Evolutionary conservation across 2,888 invertebrate genomes (phyloP), one percentile per base, ranked within the genome.

Genomic region (Pyrrhia umbra): DNA sequence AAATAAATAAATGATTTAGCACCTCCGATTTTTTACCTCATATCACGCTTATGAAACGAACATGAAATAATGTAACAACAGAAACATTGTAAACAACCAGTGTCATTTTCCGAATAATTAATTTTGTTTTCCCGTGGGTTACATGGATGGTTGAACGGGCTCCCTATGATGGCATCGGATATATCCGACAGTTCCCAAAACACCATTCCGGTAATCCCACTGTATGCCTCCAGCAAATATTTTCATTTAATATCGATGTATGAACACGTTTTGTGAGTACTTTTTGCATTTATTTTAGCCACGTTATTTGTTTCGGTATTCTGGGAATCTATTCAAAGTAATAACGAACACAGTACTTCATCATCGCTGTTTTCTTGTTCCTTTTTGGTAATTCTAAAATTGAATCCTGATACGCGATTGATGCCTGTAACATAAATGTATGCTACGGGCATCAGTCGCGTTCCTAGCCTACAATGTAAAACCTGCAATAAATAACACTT

Each of bases 241-340:
- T 64, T 42, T 52, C 27, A 1, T 64, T 71, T 27, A 27, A 64
- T 52, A 42, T 69, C 62, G 37, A 50, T 47, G 54, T 64, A 54
- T 23, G 25, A 27, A 30, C 67, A 71, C 65, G 64, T 64, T 4
- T 5, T 18, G 0, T 8, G 6, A 4, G 39, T 39, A 43, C 69
- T 25, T 66, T 16, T 34, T 37, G 16, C 39, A 25, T 20, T 34
- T 20, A 20, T 16, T 39, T 45, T 37, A 10, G 15, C 9, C 16
- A 37, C 0, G 21, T 15, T 13, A 40, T 37, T 13, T 2, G 10
- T 46, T 34, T 25, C 21, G 30, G 9, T 25, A 27, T 34, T 40
- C 20, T 23, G 10, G n/a, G n/a, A 46, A 40, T 9, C 3, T 1
- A 10, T 37, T 15, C 2, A 6, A 16, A 20, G 15, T 10, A 25